Evolutionary conservation across 2,797 vertebrate genomes (phyloP).

Genomic region (Arremon brunneinucha): DNA sequence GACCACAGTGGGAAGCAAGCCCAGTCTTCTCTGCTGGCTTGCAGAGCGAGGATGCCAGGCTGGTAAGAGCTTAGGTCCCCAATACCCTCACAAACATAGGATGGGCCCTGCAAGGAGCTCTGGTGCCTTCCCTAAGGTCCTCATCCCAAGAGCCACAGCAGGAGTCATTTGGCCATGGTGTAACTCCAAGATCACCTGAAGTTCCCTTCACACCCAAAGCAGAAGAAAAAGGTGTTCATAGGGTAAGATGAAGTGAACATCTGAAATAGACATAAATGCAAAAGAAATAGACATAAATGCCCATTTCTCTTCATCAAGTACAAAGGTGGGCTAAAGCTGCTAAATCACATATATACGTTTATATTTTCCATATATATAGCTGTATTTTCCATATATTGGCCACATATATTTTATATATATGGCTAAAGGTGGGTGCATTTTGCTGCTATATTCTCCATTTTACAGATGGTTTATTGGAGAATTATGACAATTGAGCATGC

Average conservation of each 20-base stretch:
- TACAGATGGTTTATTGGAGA: neutral
- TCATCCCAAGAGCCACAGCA: neutral
- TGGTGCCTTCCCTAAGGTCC: neutral
- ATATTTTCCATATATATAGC: neutral
- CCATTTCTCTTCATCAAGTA: neutral
- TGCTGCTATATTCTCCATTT: neutral
- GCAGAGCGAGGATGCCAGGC: rapidly evolving
- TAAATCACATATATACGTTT: neutral
- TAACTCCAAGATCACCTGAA: neutral
- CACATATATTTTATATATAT: no score
- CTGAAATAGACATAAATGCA: neutral
- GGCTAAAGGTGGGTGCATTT: neutral
- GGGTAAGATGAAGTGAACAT: neutral
- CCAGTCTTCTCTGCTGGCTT: neutral
- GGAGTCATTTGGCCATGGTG: neutral
- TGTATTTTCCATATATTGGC: no score
- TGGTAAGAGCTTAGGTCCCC: neutral
- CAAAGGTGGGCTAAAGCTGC: neutral
- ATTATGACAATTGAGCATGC: neutral
- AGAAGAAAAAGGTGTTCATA: neutral
- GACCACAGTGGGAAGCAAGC: neutral
- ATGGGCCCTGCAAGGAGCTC: neutral
- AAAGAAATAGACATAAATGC: neutral
- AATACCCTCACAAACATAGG: neutral
- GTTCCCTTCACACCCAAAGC: neutral